These are phyloP conservation scores for Ferdinandea cuprea DNA, from an alignment of 2,888 invertebrate genomes.

Conservation along the genomic window DNA sequence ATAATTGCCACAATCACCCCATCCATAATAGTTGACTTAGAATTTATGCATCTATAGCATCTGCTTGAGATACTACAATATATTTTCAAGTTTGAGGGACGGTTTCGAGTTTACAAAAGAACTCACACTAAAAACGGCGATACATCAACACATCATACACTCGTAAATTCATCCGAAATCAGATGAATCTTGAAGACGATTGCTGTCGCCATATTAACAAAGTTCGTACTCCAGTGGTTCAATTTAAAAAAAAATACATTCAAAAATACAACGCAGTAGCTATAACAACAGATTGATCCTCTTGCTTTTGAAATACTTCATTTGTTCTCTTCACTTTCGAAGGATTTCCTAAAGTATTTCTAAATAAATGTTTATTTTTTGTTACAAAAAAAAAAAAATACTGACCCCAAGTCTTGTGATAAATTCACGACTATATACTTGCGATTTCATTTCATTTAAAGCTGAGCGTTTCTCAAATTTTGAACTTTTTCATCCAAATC, in stretches of 20 bases:
- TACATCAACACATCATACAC: too few relatives aligned
- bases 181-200: too few relatives aligned
- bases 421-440: conserved; percentile 4
- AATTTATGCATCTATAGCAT: too few relatives aligned
- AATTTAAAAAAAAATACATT: not conserved
- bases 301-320: not conserved
- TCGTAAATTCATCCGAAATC: too few relatives aligned
- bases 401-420: conserved; percentile 22
- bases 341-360: conserved; percentile 46
- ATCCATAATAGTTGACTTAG: too few relatives aligned
- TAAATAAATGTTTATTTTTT: conserved; percentile 32
- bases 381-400: conserved; percentile 5
- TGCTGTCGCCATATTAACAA: not conserved
- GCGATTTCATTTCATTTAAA: not conserved
- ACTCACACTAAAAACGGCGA: too few relatives aligned
- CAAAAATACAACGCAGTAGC: not conserved
- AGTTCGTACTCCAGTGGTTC: not conserved
- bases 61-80: too few relatives aligned
- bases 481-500: not conserved
- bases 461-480: too few relatives aligned
- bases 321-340: conserved; percentile 4
- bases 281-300: not conserved
- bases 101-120: too few relatives aligned
- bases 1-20: too few relatives aligned
- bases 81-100: too few relatives aligned